Base-by-base conservation (phyloP, 1,140 invertebrate species). In the Stratiolaelaps scimitus region DNA sequence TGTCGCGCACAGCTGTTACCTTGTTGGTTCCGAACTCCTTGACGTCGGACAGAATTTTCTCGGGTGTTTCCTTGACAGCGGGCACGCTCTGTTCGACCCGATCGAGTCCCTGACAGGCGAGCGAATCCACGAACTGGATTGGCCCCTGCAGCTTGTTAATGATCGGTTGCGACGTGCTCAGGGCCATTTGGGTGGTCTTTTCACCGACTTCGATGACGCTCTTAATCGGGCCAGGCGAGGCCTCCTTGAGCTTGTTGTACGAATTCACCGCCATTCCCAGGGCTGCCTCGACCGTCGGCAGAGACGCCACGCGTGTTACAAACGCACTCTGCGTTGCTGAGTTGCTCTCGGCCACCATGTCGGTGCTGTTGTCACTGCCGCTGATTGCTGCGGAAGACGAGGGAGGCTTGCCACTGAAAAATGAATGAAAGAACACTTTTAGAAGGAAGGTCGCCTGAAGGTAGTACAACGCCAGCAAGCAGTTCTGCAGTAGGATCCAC, bases 41-140 rank as follows among this genome's bases (percentile, higher is more conserved):
- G 0, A 68, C 29, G 45, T 66, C 29, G 20, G 48, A 20, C n/a
- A n/a, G 6, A 34, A 68, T 56, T 20, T 68, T 65, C 44, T 68
- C 67, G 15, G 67, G 67, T 17, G 65, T 30, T 30, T 68, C 30
- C 20, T 64, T 68, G 7, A 68, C 46, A 19, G 67, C 67, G 26
- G 67, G 67, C 6, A 68, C 65, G 47, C n/a, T 67, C 34, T 68
- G 43, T 40, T 47, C 65, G 2, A 68, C 45, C 4, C 53, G 45
- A 28, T 68, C 67, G 44, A 68, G 34, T 20, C 67, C 67, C 43
- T 68, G 65, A 44, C 67, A 68, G 15, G 65, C 67, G 10, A 67
- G 13, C 15, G 66, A 34, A 44, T 68, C 67, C 13, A 65, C 67
- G 28, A 68, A 34, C 30, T 60, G 53, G 53, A 60, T 60, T 15